Evolutionary conservation across 2,113 vertebrate species (phyloP), one percentile per base, ranked within the genome.

Genomic region (Odontophorus gujanensis): DNA sequence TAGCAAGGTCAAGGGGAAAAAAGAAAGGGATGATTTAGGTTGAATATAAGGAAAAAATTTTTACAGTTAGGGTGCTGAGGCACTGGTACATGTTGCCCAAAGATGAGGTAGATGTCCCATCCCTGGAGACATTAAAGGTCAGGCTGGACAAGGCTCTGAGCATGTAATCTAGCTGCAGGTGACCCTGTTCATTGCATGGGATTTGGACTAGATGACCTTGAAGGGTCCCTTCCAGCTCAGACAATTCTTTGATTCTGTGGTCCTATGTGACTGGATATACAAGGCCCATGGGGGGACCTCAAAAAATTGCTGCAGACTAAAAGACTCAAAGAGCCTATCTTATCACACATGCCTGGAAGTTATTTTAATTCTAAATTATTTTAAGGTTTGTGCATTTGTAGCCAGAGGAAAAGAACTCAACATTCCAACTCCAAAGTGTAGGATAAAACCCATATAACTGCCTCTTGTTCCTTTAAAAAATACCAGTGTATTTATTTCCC

Each of bases 391-490:
- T 34, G 5, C 40, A 81, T 89, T 85, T 40, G 48, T 34, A 85
- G 48, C 9, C 32, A 53, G 43, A n/a, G 55, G 85, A 45, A 47
- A 3, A 50, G 30, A 75, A 50, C 24, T 55, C 7, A 71, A 26
- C 4, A 21, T 62, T 81, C 40, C 19, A 45, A 32, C 4, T 62
- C 8, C 28, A 55, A 89, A 89, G 7, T 28, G 12, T 25, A 16
- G 5, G 14, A 45, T 68, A 86, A 88, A 84, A 65, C 34, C 40
- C 62, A 36, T 36, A 36, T 75, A 87, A 34, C 30, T 42, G 40
- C 26, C 53, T 90, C 36, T 74, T 81, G 68, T 75, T 91, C 61
- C 79, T 94, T 96, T 90, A 95, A 95, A 81, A 92, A 86, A 88
- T 65, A 20, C 72, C 84, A 61, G 59, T 1, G 0, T 59, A 89